Evolutionary conservation across 2,797 vertebrate genomes (phyloP).

Genomic region (Lateolabrax maculatus): DNA sequence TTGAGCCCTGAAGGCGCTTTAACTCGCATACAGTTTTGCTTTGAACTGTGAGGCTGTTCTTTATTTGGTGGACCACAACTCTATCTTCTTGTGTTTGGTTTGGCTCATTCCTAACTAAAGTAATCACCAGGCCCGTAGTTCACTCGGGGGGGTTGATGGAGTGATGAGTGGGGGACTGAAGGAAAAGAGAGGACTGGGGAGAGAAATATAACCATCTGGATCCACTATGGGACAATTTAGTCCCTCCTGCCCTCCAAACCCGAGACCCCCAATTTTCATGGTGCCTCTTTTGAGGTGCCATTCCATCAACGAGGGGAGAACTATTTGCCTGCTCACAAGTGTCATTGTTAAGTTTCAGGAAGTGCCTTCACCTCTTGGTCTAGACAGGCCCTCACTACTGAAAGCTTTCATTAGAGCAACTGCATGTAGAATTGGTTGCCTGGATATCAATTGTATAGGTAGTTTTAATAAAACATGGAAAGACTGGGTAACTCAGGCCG

Average conservation of each 20-base stretch:
- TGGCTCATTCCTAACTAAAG: conserved; percentile 69
- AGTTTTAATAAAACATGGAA: conserved; percentile 21
- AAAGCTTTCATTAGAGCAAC: conserved; percentile 7
- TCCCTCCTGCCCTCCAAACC: conserved; percentile 66
- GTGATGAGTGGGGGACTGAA: conserved; percentile 73
- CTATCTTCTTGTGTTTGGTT: conserved; percentile 71
- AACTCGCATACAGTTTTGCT: conserved; percentile 35
- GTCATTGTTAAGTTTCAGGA: conserved; percentile 67
- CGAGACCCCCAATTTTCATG: conserved; percentile 67
- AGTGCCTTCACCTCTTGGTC: conserved; percentile 42
- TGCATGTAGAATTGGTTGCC: neutral
- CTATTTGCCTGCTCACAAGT: conserved; percentile 64
- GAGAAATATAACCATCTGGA: conserved; percentile 79
- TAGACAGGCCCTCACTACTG: conserved; percentile 37
- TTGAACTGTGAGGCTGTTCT: conserved; percentile 65
- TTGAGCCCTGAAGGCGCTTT: conserved; percentile 52
- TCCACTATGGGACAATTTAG: conserved; percentile 78
- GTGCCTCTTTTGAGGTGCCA: conserved; percentile 79
- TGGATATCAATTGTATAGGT: conserved; percentile 1
- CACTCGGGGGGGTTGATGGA: conserved; percentile 61
- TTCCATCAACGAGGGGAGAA: conserved; percentile 65
- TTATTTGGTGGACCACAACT: conserved; percentile 54
- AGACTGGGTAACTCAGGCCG: neutral
- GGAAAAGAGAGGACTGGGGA: conserved; percentile 41
- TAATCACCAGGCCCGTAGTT: conserved; percentile 65